These are phyloP conservation scores for Percina caprodes DNA, from an alignment of 2,113 vertebrate species.

Conservation along the genomic window DNA sequence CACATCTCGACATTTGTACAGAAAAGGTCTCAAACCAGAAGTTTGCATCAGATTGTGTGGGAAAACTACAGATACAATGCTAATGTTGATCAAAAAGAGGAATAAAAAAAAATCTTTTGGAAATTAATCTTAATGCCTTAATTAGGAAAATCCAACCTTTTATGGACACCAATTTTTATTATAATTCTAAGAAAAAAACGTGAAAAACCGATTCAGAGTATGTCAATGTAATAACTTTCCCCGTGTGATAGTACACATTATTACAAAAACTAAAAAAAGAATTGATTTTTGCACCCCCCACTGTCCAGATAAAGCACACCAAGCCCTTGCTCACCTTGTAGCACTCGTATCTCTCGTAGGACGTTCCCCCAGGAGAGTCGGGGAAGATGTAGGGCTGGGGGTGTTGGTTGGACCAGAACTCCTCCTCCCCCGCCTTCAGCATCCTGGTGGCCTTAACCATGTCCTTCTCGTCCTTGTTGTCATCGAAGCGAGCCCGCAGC, in stretches of 20 bases:
- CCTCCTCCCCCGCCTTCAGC: constrained; percentile 90
- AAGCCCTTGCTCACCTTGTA: constrained; percentile 90
- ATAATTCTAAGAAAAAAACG: too few relatives aligned
- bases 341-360: constrained; percentile 93
- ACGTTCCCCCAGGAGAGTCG: constrained; percentile 91
- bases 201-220: too few relatives aligned
- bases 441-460: constrained; percentile 91
- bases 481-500: constrained; percentile 92
- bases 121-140: too few relatives aligned
- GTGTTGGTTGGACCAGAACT: constrained; percentile 92
- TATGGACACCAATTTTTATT: too few relatives aligned
- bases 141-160: too few relatives aligned
- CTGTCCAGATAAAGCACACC: not conserved
- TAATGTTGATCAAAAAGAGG: too few relatives aligned
- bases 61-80: too few relatives aligned
- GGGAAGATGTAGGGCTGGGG: constrained; percentile 94
- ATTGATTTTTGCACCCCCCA: too few relatives aligned
- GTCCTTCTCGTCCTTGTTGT: constrained; percentile 89
- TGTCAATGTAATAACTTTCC: too few relatives aligned
- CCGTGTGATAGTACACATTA: too few relatives aligned
- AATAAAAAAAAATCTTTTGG: too few relatives aligned
- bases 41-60: not conserved
- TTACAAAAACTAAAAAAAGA: too few relatives aligned
- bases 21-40: not conserved
- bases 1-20: not conserved